A percentile compares a stretch with the other conserved stretches of the same genome.
Conservation (phyloP, 2,888 invertebrate genomes). For the Malthinus flaveolus region DNA sequence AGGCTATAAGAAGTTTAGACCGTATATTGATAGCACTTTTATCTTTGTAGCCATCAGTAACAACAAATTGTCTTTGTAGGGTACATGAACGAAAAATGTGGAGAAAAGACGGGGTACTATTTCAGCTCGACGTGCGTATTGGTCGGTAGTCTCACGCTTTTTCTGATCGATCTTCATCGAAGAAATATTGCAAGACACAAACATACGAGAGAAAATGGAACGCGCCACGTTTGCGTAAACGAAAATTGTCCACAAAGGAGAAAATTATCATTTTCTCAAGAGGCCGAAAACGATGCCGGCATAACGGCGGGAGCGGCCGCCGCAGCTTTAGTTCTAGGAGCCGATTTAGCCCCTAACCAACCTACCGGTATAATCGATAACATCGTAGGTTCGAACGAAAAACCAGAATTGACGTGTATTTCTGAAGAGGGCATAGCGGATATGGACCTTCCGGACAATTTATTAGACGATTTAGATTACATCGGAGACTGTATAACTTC, state of each 20-base stretch:
- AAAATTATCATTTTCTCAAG: slow-evolving; percentile 62
- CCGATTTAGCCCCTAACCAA: slow-evolving; percentile 53
- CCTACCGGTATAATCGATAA: slow-evolving; percentile 56
- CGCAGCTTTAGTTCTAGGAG: slow-evolving; percentile 62
- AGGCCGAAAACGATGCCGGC: slow-evolving; percentile 60
- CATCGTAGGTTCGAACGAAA: slow-evolving; percentile 58
- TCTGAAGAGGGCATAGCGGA: slow-evolving; percentile 84
- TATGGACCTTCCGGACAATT: slow-evolving; percentile 79
- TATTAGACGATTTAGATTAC: slow-evolving; percentile 77
- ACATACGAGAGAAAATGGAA: slow-evolving; percentile 65
- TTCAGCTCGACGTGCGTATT: slow-evolving; percentile 80
- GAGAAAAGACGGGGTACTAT: slow-evolving; percentile 80
- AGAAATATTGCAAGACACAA: slow-evolving; percentile 71
- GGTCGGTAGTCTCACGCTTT: slow-evolving; percentile 74
- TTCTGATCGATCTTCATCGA: slow-evolving; percentile 79
- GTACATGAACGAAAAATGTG: slow-evolving; percentile 77
- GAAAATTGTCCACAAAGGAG: slow-evolving; percentile 62
- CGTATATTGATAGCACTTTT: neutral
- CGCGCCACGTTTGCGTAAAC: slow-evolving; percentile 60
- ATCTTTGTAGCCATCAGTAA: neutral
- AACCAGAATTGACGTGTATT: slow-evolving; percentile 80
- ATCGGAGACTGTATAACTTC: slow-evolving; percentile 83
- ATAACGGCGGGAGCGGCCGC: slow-evolving; percentile 54
- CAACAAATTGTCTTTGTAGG: slow-evolving; percentile 59
- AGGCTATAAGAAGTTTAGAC: too few species aligned